A percentile compares a stretch with the other conserved stretches of the same genome.
These are phyloP conservation scores for Yponomeuta evonymella DNA, from an alignment of 2,888 invertebrate genomes.

Conservation along the genomic window DNA sequence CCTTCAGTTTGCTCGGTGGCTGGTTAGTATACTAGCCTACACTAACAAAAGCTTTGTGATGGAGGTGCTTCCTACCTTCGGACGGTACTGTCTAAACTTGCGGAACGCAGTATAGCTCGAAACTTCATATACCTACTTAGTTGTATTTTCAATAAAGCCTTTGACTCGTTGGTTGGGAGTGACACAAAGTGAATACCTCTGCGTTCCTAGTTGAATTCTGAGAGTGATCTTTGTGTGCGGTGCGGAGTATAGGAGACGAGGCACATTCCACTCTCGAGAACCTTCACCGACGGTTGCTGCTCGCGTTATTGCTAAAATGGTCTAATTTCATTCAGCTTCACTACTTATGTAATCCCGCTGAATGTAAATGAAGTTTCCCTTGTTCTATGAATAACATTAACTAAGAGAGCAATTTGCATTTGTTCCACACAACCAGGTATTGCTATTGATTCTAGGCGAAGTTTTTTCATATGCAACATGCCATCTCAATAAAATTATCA, in stretches of 20 bases:
- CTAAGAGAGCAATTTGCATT: slow-evolving; percentile 57
- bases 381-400: slow-evolving; percentile 63
- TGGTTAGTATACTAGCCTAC: not conserved
- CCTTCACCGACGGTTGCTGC: slow-evolving; percentile 6
- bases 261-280: slow-evolving; percentile 27
- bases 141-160: slow-evolving; percentile 30
- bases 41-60: not conserved
- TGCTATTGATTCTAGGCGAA: not conserved
- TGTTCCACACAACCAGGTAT: slow-evolving; percentile 15
- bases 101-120: not conserved
- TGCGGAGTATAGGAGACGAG: slow-evolving; percentile 14
- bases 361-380: slow-evolving; percentile 61
- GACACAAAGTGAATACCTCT: slow-evolving; percentile 32
- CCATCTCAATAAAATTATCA: too few relatives aligned
- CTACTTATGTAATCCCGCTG: slow-evolving; percentile 55
- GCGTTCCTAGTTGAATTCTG: slow-evolving; percentile 28
- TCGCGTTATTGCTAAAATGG: slow-evolving; percentile 34
- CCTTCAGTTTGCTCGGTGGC: slow-evolving; percentile 3
- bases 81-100: not conserved
- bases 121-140: slow-evolving; percentile 1
- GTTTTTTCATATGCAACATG: not conserved
- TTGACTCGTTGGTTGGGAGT: slow-evolving; percentile 26
- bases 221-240: slow-evolving; percentile 22
- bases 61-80: not conserved
- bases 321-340: slow-evolving; percentile 39